phyloP scores from a whole-genome alignment of 2,113 vertebrate species.

The Gallinago paraguaiae region DNA sequence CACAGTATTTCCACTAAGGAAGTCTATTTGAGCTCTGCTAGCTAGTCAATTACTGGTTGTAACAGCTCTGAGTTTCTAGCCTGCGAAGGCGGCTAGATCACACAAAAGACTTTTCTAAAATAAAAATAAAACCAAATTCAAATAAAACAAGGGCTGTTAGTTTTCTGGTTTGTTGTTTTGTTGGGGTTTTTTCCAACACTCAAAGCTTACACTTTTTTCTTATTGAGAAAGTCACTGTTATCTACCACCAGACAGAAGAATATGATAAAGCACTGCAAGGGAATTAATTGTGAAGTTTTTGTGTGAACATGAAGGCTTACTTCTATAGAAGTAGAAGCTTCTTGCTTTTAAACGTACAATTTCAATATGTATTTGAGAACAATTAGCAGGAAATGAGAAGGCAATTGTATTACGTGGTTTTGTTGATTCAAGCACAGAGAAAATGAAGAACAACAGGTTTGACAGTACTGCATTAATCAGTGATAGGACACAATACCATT shows the following conservation, averaged over 20 bases:
- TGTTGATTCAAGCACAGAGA: neutral
- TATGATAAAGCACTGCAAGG: neutral
- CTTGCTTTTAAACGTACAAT: neutral
- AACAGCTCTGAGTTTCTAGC: neutral
- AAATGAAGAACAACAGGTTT: conserved; percentile 30
- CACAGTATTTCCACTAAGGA: neutral
- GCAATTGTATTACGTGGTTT: neutral
- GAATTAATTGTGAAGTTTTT: neutral
- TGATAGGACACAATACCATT: neutral
- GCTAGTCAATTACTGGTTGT: neutral
- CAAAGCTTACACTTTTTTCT: neutral
- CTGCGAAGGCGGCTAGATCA: neutral
- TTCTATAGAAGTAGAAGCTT: neutral
- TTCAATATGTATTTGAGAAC: neutral
- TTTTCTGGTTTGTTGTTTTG: neutral
- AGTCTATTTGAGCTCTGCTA: neutral
- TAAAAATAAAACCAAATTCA: neutral
- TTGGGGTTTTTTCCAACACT: neutral
- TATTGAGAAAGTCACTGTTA: neutral
- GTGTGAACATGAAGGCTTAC: neutral
- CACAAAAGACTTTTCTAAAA: neutral
- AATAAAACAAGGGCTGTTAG: neutral
- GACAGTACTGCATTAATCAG: neutral
- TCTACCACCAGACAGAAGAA: neutral
- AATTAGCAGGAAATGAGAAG: neutral